Conservation (phyloP, 2,113 vertebrate species). For the Chelonoidis abingdonii region DNA sequence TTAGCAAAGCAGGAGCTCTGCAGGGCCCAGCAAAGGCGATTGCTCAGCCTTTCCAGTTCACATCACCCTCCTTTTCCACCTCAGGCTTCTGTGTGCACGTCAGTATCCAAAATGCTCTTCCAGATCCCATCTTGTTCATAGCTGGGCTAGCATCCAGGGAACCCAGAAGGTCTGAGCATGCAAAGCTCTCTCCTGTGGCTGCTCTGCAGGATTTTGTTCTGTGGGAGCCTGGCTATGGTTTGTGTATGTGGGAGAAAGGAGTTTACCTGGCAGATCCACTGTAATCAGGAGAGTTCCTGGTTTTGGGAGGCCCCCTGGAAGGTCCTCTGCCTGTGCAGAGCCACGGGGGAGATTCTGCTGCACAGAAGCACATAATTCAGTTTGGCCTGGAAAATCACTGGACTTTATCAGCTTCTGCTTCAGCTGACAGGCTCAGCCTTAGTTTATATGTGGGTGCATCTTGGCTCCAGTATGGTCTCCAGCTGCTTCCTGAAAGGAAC, state of each 20-base stretch:
- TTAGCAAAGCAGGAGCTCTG: background rate
- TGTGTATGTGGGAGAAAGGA: background rate
- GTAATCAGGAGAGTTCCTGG: background rate
- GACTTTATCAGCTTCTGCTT: background rate
- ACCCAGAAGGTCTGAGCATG: background rate
- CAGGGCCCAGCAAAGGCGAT: background rate
- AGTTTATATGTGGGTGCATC: background rate
- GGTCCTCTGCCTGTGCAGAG: background rate
- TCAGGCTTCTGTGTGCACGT: background rate
- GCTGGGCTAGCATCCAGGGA: background rate
- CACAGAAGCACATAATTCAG: no score
- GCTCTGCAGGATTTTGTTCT: background rate
- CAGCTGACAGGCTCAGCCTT: background rate
- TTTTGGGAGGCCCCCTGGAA: background rate
- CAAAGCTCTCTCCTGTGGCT: background rate
- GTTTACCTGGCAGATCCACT: background rate
- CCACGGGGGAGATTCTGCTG: background rate
- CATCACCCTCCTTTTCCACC: background rate
- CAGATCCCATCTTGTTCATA: background rate
- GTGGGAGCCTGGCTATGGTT: background rate
- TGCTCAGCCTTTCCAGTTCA: background rate
- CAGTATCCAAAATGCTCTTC: background rate
- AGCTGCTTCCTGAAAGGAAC: accelerated
- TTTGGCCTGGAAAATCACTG: background rate
- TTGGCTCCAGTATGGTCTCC: background rate